Evolutionary conservation across 64 coral and sea anemone species (phyloP).

Genomic region (Orbicella faveolata): DNA sequence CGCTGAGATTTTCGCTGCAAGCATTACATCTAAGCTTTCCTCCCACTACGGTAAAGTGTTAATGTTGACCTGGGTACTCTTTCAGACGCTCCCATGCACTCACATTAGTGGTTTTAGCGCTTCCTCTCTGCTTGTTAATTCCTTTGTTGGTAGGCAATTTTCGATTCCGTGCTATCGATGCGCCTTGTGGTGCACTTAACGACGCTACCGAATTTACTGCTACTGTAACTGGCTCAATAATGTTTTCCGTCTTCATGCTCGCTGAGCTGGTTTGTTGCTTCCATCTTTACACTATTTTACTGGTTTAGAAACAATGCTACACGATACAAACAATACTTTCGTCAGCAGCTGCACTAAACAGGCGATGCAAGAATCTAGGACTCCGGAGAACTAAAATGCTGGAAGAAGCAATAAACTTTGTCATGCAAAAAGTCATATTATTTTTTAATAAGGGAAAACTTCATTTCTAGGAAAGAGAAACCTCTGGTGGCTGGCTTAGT

Average conservation of each 20-base stretch:
- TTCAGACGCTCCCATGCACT: no score
- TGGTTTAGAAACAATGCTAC: background rate
- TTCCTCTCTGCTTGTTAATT: slow-evolving; percentile 58
- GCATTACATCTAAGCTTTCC: no score
- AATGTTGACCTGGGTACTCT: no score
- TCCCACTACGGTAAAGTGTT: no score
- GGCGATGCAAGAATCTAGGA: no score
- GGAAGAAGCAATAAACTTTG: no score
- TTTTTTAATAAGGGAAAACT: no score
- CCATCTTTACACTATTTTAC: background rate
- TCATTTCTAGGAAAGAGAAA: no score
- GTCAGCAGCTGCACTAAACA: background rate
- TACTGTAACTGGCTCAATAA: background rate
- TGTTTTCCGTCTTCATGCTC: background rate
- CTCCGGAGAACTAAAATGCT: no score
- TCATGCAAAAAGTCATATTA: no score
- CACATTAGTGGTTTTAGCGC: slow-evolving; percentile 55
- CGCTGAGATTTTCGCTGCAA: no score
- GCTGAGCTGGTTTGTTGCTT: background rate
- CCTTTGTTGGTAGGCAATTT: slow-evolving; percentile 75
- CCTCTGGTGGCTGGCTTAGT: no score
- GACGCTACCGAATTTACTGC: background rate
- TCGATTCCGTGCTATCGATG: slow-evolving; percentile 61
- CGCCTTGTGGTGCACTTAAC: background rate
- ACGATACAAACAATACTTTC: background rate